Conservation (phyloP, 2,113 vertebrate species). For the Chloebia gouldiae region DNA sequence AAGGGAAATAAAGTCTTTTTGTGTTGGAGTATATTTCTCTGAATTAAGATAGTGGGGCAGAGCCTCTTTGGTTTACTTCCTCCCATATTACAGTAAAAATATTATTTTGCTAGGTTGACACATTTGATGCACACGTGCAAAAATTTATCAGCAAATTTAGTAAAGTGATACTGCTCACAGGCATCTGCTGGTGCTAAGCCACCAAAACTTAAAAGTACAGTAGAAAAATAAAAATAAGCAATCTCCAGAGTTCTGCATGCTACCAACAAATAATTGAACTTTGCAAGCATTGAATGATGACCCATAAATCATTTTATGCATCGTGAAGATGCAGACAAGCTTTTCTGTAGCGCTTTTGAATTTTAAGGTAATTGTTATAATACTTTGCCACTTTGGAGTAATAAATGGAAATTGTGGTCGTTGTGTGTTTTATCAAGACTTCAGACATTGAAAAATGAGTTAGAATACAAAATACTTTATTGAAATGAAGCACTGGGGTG, state of each 20-base stretch:
- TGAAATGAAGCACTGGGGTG: background rate
- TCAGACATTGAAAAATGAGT: background rate
- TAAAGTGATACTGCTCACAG: fast-evolving
- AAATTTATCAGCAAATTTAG: background rate
- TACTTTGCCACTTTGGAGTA: background rate
- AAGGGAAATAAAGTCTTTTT: fast-evolving
- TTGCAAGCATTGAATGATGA: background rate
- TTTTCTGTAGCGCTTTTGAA: background rate
- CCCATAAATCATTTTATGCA: background rate
- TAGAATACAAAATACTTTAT: background rate
- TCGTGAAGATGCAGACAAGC: background rate
- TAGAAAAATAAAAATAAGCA: background rate
- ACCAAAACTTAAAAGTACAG: background rate
- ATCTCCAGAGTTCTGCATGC: background rate
- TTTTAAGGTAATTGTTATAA: background rate
- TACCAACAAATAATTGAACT: background rate
- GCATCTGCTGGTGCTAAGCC: background rate
- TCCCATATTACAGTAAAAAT: background rate
- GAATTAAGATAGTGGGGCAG: background rate
- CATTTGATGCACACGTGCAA: fast-evolving
- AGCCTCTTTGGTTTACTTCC: background rate
- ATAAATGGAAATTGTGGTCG: background rate
- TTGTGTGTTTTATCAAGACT: background rate
- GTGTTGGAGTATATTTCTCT: background rate
- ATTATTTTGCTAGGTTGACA: background rate